A percentile compares a stretch with the other conserved stretches of the same genome.
Conservation (phyloP, 2,113 vertebrate species). For the Climacteris rufus region DNA sequence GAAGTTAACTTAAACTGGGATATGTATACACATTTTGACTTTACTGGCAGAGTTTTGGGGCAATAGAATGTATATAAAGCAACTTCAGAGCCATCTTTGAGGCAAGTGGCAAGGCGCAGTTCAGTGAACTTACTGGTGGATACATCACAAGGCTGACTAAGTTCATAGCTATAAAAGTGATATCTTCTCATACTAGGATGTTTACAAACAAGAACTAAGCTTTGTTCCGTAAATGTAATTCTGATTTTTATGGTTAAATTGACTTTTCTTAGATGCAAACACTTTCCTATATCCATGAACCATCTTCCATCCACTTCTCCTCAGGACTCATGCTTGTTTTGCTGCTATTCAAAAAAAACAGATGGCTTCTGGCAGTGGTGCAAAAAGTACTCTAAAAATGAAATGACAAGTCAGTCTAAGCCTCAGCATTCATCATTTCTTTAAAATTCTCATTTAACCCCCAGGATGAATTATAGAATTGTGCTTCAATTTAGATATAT, state of each 20-base stretch:
- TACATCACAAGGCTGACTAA: not conserved
- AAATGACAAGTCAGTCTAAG: not conserved
- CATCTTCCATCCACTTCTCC: not conserved
- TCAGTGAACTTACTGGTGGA: not conserved
- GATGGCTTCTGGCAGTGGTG: constrained; percentile 4
- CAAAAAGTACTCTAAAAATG: not conserved
- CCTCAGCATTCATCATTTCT: not conserved
- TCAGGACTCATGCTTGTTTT: not conserved
- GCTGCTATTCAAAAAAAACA: not conserved
- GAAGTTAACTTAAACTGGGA: not conserved
- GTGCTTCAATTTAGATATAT: not conserved
- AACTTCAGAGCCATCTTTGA: not conserved
- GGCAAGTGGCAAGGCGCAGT: not conserved
- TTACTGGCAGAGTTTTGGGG: not conserved
- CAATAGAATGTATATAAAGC: not conserved
- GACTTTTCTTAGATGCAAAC: constrained; percentile 4
- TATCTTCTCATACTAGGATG: not conserved
- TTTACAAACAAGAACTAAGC: not conserved
- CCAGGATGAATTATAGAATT: not conserved
- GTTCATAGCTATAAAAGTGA: not conserved
- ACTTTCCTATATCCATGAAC: not conserved
- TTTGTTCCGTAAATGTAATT: not conserved
- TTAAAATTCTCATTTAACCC: not conserved
- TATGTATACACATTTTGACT: accelerated
- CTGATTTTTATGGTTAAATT: constrained; percentile 3